Base-by-base conservation (phyloP, 2,888 invertebrate genomes). In the Mactromeris polynyma region DNA sequence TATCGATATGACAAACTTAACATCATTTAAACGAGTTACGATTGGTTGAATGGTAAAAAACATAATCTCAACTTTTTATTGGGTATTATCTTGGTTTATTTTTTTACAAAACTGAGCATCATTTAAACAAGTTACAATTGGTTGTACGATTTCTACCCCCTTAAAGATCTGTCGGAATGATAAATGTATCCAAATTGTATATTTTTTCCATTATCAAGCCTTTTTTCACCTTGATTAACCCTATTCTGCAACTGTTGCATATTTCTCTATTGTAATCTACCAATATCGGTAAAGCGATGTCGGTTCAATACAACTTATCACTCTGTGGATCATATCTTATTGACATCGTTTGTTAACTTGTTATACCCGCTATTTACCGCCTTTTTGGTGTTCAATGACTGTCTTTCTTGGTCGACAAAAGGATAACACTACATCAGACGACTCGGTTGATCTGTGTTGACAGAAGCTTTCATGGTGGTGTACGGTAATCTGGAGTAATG, bases 291-390 rank as follows among this genome's bases (percentile, higher is more conserved):
- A 87, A 87, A 87, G 38, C 83, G 80, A 69, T 46, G 17, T 83
- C n/a, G 83, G 82, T 87, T 87, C 87, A 90, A 87, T 87, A 85
- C 78, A 87, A 90, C 78, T 83, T 90, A 90, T 90, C 90, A 83
- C 51, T 64, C 77, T 64, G 42, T 54, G 73, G 87, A 90, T 90
- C 90, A 81, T 84, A 83, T 87, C 82, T 77, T 78, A 77, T 87
- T 90, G 87, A 87, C 90, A 90, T 84, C 81, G 80, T 88, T 88
- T 88, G 88, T 85, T 79, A 84, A 89, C 81, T 77, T 54, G 84
- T 86, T 86, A 84, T 89, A 86, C 81, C 33, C 46, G 21, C 87
- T 89, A 87, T 89, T 89, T 87, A 89, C 89, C 89, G 85, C 89
- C 83, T 77, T 85, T 84, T 89, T 87, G 79, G 69, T 81, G 81